These are phyloP conservation scores for Lamellibrachia columna DNA, from an alignment of 2,888 invertebrate species.

Conservation along the genomic window DNA sequence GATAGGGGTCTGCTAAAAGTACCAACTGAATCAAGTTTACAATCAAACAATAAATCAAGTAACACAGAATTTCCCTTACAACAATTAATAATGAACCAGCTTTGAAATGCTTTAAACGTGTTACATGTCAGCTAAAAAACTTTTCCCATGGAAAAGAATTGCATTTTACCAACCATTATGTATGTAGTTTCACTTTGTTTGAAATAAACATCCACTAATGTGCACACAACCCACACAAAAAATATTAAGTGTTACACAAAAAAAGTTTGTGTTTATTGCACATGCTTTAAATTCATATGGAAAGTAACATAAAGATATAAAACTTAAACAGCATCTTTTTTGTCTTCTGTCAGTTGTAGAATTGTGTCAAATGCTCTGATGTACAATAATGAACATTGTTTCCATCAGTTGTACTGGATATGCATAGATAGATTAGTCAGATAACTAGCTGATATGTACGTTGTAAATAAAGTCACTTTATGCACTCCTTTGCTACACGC, in stretches of 20 bases:
- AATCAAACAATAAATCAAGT: neutral
- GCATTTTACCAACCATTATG: neutral
- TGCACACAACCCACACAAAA: neutral
- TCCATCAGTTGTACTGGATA: neutral
- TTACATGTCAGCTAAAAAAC: neutral
- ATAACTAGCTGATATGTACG: neutral
- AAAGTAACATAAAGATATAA: neutral
- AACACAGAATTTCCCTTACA: neutral
- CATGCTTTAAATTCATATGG: neutral
- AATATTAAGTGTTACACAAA: neutral
- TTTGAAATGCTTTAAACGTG: neutral
- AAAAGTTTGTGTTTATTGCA: neutral
- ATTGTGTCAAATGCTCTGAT: neutral
- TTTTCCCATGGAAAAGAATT: neutral
- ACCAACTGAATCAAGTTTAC: neutral
- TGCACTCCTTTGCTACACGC: neutral
- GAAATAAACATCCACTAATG: neutral
- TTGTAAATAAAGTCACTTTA: slow-evolving; percentile 5
- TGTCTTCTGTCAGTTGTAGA: too few relatives aligned
- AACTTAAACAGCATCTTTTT: neutral
- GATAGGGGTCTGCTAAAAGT: neutral
- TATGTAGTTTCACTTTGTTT: too few relatives aligned
- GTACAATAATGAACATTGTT: neutral
- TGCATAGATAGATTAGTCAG: neutral
- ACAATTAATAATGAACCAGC: neutral